These are phyloP conservation scores for Sebastes hopkinsi DNA, from an alignment of 2,797 vertebrate species.

Conservation along the genomic window DNA sequence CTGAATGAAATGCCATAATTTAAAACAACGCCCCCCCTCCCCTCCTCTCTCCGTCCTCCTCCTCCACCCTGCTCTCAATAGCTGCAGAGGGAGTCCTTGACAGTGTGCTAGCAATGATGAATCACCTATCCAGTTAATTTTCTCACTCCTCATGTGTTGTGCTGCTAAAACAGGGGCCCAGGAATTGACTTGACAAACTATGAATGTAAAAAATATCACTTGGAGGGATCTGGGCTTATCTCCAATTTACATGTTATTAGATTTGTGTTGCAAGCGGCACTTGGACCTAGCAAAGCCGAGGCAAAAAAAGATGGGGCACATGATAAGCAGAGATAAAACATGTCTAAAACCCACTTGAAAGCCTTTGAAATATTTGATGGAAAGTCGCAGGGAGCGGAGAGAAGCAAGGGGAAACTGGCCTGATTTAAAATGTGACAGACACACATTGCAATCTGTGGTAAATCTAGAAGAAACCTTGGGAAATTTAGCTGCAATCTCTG, in stretches of 20 bases:
- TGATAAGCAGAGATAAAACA: slow-evolving; percentile 82
- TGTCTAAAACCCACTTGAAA: slow-evolving; percentile 80
- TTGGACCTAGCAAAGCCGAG: slow-evolving; percentile 68
- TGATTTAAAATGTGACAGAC: slow-evolving; percentile 85
- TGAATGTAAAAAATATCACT: slow-evolving; percentile 85
- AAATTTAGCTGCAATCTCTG: slow-evolving; percentile 86
- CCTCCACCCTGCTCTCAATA: slow-evolving; percentile 84
- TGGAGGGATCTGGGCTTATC: slow-evolving; percentile 95
- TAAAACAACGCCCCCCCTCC: slow-evolving; percentile 85
- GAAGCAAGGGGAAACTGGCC: slow-evolving; percentile 73
- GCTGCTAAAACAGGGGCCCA: slow-evolving; percentile 98
- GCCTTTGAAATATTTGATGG: slow-evolving; percentile 81
- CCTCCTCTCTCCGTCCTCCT: slow-evolving; percentile 51
- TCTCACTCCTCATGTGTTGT: slow-evolving; percentile 99
- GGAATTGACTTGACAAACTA: slow-evolving; percentile 99
- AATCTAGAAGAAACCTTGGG: slow-evolving; percentile 85
- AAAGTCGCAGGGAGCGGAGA: slow-evolving; percentile 70
- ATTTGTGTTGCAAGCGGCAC: slow-evolving; percentile 80
- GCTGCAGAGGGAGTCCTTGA: slow-evolving; percentile 99
- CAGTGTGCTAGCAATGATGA: slow-evolving; percentile 99
- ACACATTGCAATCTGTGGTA: slow-evolving; percentile 79
- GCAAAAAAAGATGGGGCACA: slow-evolving; percentile 73
- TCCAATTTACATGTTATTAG: slow-evolving; percentile 89
- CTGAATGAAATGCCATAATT: slow-evolving; percentile 99
- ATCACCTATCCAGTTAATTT: slow-evolving; percentile 99